A percentile compares a stretch with the other conserved stretches of the same genome.
Conservation (phyloP, 2,113 vertebrate species). For the Hippocampus mohnikei region DNA sequence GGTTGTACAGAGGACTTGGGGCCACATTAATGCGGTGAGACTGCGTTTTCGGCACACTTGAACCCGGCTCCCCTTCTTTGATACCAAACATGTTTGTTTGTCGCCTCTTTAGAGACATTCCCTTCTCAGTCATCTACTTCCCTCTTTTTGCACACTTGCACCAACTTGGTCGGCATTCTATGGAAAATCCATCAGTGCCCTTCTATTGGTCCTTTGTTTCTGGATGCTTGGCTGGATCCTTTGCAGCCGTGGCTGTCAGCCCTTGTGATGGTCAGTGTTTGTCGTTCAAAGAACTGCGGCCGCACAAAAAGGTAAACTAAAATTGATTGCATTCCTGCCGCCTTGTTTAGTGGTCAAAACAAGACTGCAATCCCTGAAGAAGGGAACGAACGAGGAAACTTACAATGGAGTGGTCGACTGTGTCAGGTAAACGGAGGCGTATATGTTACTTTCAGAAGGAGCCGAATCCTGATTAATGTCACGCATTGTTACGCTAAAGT, state of each 20-base stretch:
- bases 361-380: constrained; percentile 77
- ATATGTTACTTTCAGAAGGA: neutral
- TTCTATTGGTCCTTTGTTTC: constrained; percentile 79
- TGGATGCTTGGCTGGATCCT: constrained; percentile 71
- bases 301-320: neutral
- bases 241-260: constrained; percentile 74
- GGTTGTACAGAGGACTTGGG: constrained; percentile 76
- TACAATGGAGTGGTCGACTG: constrained; percentile 79
- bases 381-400: constrained; percentile 76
- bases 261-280: constrained; percentile 72
- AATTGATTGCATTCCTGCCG: neutral
- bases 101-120: constrained; percentile 72
- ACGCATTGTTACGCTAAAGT: neutral
- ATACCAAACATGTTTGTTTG: neutral
- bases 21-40: constrained; percentile 77
- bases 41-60: neutral
- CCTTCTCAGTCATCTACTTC: constrained; percentile 80
- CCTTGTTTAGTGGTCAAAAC: constrained; percentile 75
- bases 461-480: neutral
- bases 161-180: constrained; percentile 66
- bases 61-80: neutral
- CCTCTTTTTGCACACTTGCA: constrained; percentile 80
- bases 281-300: neutral
- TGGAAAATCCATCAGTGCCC: constrained; percentile 62
- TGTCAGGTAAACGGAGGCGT: constrained; percentile 58